These are phyloP conservation scores for Leucania comma DNA, from an alignment of 2,888 invertebrate species.

Conservation along the genomic window DNA sequence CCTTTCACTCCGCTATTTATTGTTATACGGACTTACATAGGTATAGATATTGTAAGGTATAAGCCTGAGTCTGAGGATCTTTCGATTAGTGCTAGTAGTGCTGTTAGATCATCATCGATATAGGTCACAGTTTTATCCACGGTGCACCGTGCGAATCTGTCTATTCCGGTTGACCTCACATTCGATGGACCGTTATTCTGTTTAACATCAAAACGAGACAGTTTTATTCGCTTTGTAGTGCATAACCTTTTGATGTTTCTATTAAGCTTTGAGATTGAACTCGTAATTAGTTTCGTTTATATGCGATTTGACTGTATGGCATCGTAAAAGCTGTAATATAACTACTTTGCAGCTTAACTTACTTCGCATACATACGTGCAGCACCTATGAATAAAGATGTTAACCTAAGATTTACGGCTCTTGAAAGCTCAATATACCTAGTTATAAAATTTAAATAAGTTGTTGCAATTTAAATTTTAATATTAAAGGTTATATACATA, in stretches of 20 bases:
- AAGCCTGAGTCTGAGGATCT: constrained; percentile 43
- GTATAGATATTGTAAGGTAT: constrained; percentile 57
- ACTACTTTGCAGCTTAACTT: constrained; percentile 7
- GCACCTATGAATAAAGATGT: constrained; percentile 17
- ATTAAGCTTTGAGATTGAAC: constrained; percentile 33
- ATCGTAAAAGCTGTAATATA: constrained; percentile 25
- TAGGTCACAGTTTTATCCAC: constrained; percentile 46
- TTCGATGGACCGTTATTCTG: constrained; percentile 34
- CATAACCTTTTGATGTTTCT: constrained; percentile 26
- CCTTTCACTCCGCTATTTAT: constrained; percentile 84
- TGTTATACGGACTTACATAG: constrained; percentile 62
- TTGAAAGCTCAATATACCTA: constrained; percentile 14
- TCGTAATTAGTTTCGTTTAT: constrained; percentile 11
- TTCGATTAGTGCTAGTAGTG: constrained; percentile 49
- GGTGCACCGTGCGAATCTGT: constrained; percentile 25
- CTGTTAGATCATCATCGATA: constrained; percentile 50
- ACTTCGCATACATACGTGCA: neutral
- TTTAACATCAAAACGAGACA: constrained; percentile 22
- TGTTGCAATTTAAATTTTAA: constrained; percentile 24
- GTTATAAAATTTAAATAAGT: constrained; percentile 30
- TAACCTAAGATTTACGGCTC: constrained; percentile 29
- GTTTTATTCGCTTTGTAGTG: constrained; percentile 16
- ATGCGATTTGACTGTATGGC: neutral
- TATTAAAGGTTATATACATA: neutral
- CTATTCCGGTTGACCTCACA: constrained; percentile 51